phyloP scores from a whole-genome alignment of 1,140 invertebrate genomes.

The Delia radicum region DNA sequence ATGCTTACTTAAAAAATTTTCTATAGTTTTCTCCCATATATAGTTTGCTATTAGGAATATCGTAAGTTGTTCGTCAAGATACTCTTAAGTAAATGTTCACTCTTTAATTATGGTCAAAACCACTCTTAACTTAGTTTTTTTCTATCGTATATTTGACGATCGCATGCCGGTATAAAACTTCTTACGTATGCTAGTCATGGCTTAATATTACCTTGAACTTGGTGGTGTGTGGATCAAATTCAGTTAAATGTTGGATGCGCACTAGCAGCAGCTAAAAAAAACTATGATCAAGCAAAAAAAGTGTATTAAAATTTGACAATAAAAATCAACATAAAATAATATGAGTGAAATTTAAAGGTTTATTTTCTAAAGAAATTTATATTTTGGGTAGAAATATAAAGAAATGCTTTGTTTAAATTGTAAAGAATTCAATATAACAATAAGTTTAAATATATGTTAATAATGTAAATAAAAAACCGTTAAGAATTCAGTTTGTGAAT shows the following conservation, averaged over 20 bases:
- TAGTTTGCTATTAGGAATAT: too few relatives aligned
- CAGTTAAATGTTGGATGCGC: background rate
- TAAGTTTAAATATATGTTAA: too few relatives aligned
- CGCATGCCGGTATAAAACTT: conserved; percentile 51
- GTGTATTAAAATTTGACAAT: background rate
- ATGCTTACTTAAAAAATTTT: too few relatives aligned
- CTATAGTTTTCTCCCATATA: too few relatives aligned
- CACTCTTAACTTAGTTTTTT: background rate
- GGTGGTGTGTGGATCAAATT: conserved; percentile 42
- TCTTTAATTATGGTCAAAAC: conserved; percentile 1
- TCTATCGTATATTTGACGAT: too few relatives aligned
- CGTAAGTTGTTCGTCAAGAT: background rate
- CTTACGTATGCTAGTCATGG: conserved; percentile 55
- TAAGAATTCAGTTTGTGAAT: background rate
- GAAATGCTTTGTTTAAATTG: too few relatives aligned
- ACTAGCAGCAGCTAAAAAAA: background rate
- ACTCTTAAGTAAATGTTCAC: background rate
- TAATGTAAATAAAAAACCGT: background rate
- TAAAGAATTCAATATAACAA: too few relatives aligned
- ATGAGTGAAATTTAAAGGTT: background rate
- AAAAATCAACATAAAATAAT: background rate
- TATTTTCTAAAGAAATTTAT: too few relatives aligned
- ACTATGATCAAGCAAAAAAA: background rate
- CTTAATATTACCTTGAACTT: conserved; percentile 56
- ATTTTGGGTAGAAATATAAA: too few relatives aligned